Evolutionary conservation across 1,140 invertebrate genomes (phyloP).

Genomic region (Ostrea edulis): DNA sequence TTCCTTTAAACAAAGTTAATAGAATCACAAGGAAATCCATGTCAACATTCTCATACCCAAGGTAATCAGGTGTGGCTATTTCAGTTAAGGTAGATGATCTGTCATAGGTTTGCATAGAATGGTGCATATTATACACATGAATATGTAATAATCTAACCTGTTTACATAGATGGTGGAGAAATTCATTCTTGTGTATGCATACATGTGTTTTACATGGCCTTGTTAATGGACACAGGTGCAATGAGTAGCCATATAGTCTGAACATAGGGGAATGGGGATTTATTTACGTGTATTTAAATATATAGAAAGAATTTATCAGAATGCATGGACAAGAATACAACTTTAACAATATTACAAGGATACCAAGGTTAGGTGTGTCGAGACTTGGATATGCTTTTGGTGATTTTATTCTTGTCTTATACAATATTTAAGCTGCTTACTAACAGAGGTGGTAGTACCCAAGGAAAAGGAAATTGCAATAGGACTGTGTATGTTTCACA

Average conservation of each 20-base stretch:
- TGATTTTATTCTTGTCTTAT: neutral
- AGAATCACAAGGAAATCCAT: neutral
- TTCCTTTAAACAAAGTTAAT: neutral
- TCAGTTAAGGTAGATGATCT: neutral
- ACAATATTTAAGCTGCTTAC: neutral
- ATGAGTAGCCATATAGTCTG: neutral
- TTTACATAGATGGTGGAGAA: neutral
- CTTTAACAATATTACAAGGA: neutral
- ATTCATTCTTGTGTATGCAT: neutral
- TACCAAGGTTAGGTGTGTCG: no score
- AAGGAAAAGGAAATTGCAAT: neutral
- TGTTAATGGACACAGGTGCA: conserved; percentile 25
- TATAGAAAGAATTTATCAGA: neutral
- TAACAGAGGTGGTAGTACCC: conserved; percentile 3
- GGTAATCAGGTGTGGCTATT: conserved; percentile 7
- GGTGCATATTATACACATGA: conserved; percentile 1
- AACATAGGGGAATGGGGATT: conserved; percentile 2
- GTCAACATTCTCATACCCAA: neutral
- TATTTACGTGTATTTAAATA: neutral
- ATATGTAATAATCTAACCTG: neutral
- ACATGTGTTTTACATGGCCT: neutral
- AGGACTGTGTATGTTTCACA: neutral
- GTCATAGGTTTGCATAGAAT: neutral
- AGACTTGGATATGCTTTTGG: neutral
- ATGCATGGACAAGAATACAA: neutral